Conservation (phyloP, 2,113 vertebrate genomes). For the Nipponia nippon region DNA sequence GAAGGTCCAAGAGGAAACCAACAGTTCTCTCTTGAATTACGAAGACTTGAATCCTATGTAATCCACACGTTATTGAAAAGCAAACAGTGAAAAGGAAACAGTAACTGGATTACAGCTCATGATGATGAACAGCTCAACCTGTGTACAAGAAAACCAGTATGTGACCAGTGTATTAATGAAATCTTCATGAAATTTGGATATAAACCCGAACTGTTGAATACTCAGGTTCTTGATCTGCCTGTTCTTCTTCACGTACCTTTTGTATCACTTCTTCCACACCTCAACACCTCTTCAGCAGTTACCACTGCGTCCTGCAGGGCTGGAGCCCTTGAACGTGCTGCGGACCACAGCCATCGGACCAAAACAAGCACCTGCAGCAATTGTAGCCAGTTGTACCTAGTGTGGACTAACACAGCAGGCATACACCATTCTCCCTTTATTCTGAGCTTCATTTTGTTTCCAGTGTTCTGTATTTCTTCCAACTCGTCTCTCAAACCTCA, state of each 20-base stretch:
- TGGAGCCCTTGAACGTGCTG: rapidly evolving
- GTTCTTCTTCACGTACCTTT: not conserved
- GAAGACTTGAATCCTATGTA: not conserved
- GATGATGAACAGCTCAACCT: not conserved
- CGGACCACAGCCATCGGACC: not conserved
- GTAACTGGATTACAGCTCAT: not conserved
- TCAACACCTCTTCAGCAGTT: not conserved
- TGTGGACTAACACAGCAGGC: not conserved
- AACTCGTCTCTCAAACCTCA: not conserved
- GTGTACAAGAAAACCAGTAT: not conserved
- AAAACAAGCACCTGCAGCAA: not conserved
- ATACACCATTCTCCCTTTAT: not conserved
- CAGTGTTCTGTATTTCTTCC: not conserved
- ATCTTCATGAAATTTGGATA: not conserved
- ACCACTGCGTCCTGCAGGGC: no score
- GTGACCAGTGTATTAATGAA: not conserved
- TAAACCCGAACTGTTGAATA: not conserved
- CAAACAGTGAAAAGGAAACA: not conserved
- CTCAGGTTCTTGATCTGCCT: not conserved
- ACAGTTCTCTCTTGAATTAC: not conserved
- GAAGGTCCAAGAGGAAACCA: not conserved
- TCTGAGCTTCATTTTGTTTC: not conserved
- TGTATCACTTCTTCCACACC: not conserved
- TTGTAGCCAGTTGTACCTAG: rapidly evolving
- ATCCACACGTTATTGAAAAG: not conserved